Base-by-base conservation (phyloP, 2,888 invertebrate genomes). In the Scaptomyza flava region DNA sequence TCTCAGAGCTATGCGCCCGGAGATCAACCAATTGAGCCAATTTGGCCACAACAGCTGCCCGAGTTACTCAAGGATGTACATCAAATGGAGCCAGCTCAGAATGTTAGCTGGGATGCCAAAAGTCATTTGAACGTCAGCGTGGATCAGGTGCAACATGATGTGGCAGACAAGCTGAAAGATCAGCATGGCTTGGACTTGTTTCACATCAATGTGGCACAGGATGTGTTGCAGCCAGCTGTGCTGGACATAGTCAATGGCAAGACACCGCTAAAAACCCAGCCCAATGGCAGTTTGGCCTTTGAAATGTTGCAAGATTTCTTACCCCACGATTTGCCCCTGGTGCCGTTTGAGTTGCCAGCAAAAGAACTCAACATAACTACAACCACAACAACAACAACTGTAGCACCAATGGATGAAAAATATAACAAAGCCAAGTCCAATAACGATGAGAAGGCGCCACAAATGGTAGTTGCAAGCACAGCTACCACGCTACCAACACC, bases 291-390 rank as follows among this genome's bases (percentile, higher is more conserved):
- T 9, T 48, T 85, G 3, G 79, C 79, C 8, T 89, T 87, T 62
- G 73, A 84, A 23, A 77, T 81, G 0, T 70, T 91, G 3, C 70
- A 89, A 11, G 77, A 90, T 48, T 79, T 85, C 14, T 81, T 91
- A 62, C 91, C 91, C 14, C 33, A 71, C 1, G 64, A 86, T 46
- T 88, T 91, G 72, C 90, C 91, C 0, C 79, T 91, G 30, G 82
- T 75, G 27, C 87, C 91, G 3, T 91, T 91, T 65, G 66, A 82
- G 52, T 45, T 91, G 60, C 89, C 90, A 6, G 47, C 42, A 7
- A 46, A 63, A 14, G 52, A 71, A 27, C 52, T 63, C 9, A 17
- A 58, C 2, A 41, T 27, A 47, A 61, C 41, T 14, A 38, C 57
- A 43, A 45, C 17, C 12, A 23, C n/a, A 34, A 17, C 56, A 34